Base-by-base conservation (phyloP, 2,113 vertebrate genomes). In the Phalacrocorax carbo region DNA sequence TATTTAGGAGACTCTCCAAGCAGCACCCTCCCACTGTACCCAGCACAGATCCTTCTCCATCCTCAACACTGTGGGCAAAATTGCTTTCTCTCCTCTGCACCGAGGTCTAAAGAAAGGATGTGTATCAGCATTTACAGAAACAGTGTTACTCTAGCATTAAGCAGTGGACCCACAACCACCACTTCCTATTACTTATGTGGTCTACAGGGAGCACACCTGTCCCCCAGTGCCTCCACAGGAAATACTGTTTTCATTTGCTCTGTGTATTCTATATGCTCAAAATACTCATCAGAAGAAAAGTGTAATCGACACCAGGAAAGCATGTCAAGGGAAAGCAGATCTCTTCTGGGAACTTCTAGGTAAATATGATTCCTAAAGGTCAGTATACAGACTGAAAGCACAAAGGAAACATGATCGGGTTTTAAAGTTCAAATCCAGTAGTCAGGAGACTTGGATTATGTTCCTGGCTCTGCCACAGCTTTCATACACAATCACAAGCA, bases 321-420 rank as follows among this genome's bases (percentile, higher is more conserved):
- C 97, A 94, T 96, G 95, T 88, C 90, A 96, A 97, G 75, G 79
- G 96, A 98, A 97, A 98, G 96, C 78, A 93, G 61, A 93, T 96
- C 94, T 89, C 60, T 76, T 94, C 96, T 95, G 93, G 82, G 96
- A 96, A 75, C 32, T 22, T 91, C 93, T 86, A 96, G 95, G 82
- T 89, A 83, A 96, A 95, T 82, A 87, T 0, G 0, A 44, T 87
- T 94, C 83, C 89, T 93, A 95, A 97, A 96, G 92, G 96, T 97
- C 96, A 97, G 58, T 22, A 48, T 96, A 91, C 77, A 61, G 81
- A 42, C 32, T 76, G 91, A 76, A 61, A 89, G 95, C 86, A 97
- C 95, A 94, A 96, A 96, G 93, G 97, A 87, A 97, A 96, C 58
- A 89, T 34, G 93, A 96, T 85, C 97, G 40, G 70, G 25, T 93